Evolutionary conservation across 2,888 invertebrate species (phyloP), one percentile per base, ranked within the genome.

Genomic region (Eilema depressum): DNA sequence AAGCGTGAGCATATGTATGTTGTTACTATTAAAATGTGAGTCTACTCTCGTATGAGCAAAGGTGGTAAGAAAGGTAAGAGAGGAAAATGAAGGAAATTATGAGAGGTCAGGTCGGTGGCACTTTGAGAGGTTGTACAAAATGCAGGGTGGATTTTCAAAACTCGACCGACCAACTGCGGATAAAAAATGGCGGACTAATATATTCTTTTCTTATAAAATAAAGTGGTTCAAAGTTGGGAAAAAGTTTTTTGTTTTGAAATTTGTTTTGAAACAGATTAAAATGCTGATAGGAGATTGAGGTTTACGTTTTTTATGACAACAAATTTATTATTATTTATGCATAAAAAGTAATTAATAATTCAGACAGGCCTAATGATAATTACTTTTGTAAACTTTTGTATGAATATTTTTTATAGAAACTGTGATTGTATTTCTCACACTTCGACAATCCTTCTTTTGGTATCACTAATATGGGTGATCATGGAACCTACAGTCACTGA

Each of bases 121-220:
- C 53, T 53, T 10, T n/a, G 53, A 53, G n/a, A n/a, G 53, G 8
- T 20, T 3, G n/a, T n/a, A n/a, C 8, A 10, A 53, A n/a, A n/a
- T n/a, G 53, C 8, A n/a, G 10, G 20, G 53, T 8, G 2, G n/a
- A 10, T n/a, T 8, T n/a, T 53, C n/a, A 53, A 53, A 53, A 53
- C n/a, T 53, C 10, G n/a, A 10, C 20, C 53, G n/a, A 1, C 10
- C n/a, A 53, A n/a, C 53, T n/a, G 53, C 10, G 20, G 8, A 53
- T 2, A 47, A 20, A 47, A 47, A 20, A 17, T 47, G 20, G 20
- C n/a, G n/a, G n/a, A 53, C 10, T 53, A n/a, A 53, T 8, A 53
- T 53, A n/a, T 53, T 53, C 53, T 53, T 53, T 53, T 53, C 53
- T 53, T n/a, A n/a, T n/a, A 53, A 47, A 47, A 47, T 47, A 47